Percentiles rank a stretch among this genome's conserved stretches.
Conservation (phyloP, 1,140 invertebrate species). For the Pygmarrhopalites habei region DNA sequence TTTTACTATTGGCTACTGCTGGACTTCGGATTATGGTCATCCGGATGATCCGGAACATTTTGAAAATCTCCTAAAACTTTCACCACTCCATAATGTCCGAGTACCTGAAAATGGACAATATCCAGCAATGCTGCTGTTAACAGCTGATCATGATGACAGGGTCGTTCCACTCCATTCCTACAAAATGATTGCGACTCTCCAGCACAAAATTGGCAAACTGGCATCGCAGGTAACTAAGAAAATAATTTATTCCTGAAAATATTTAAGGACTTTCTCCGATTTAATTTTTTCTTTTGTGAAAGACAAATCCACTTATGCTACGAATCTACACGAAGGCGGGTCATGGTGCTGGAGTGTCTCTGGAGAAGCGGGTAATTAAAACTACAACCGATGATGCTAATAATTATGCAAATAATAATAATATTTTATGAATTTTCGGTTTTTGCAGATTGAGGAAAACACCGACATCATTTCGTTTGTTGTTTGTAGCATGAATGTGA, state of each 20-base stretch:
- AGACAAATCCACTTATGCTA: slow-evolving; percentile 83
- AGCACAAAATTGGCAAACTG: slow-evolving; percentile 60
- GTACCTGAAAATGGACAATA: slow-evolving; percentile 63
- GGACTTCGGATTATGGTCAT: slow-evolving; percentile 90
- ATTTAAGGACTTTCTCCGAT: not conserved
- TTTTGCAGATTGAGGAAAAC: slow-evolving; percentile 71
- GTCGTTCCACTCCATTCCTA: slow-evolving; percentile 92
- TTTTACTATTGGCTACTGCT: slow-evolving; percentile 94
- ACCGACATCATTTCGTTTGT: slow-evolving; percentile 78
- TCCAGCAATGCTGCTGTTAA: slow-evolving; percentile 81
- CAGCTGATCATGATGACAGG: slow-evolving; percentile 91
- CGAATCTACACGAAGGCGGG: slow-evolving; percentile 90
- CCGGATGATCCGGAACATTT: slow-evolving; percentile 80
- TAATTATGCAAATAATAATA: not conserved
- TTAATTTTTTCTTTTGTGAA: slow-evolving; percentile 30
- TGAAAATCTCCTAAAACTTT: slow-evolving; percentile 79
- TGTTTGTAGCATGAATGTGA: slow-evolving; percentile 53
- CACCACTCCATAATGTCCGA: slow-evolving; percentile 87
- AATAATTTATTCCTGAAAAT: slow-evolving; percentile 53
- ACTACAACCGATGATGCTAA: not conserved
- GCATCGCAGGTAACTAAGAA: slow-evolving; percentile 48
- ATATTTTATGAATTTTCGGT: not conserved
- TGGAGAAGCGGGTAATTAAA: slow-evolving; percentile 47
- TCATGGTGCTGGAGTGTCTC: slow-evolving; percentile 69
- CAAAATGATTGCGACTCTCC: slow-evolving; percentile 88